Conservation (phyloP, 2,888 invertebrate species). For the Ectemnius continuus region DNA sequence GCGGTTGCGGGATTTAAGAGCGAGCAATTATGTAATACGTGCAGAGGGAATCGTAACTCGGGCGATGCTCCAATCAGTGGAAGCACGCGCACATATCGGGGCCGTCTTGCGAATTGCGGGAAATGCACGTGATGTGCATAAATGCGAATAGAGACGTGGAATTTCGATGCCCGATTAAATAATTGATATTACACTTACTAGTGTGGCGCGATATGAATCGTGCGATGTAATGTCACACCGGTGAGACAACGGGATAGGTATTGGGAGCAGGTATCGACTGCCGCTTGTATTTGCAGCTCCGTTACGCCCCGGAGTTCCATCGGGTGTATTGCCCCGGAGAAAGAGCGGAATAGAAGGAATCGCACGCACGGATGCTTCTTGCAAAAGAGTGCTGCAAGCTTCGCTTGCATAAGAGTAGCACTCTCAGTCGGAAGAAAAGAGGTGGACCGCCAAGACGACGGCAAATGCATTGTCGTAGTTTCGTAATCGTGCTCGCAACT, state of each 20-base stretch:
- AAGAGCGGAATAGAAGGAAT: neutral
- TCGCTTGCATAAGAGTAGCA: neutral
- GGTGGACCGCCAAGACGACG: neutral
- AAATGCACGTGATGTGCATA: neutral
- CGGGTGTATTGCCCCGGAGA: neutral
- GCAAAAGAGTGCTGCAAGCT: neutral
- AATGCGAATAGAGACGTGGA: too few species aligned
- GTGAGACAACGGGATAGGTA: conserved; percentile 35
- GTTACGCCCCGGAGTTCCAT: too few species aligned
- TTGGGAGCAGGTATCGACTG: conserved; percentile 24
- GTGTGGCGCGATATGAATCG: conserved; percentile 17
- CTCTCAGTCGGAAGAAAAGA: neutral
- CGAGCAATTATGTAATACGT: conserved; percentile 17
- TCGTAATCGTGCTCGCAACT: neutral
- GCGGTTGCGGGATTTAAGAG: conserved; percentile 9
- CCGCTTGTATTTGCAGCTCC: neutral
- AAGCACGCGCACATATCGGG: neutral
- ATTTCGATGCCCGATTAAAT: conserved; percentile 20
- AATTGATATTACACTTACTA: conserved; percentile 33
- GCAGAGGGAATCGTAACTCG: conserved; percentile 6
- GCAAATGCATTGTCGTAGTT: conserved; percentile 1
- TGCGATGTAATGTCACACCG: conserved; percentile 35
- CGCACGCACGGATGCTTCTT: neutral
- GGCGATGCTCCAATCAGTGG: neutral
- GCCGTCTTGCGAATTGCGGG: conserved; percentile 2